Evolutionary conservation across 2,888 invertebrate species (phyloP).

Genomic region (Oscheius sp.): DNA sequence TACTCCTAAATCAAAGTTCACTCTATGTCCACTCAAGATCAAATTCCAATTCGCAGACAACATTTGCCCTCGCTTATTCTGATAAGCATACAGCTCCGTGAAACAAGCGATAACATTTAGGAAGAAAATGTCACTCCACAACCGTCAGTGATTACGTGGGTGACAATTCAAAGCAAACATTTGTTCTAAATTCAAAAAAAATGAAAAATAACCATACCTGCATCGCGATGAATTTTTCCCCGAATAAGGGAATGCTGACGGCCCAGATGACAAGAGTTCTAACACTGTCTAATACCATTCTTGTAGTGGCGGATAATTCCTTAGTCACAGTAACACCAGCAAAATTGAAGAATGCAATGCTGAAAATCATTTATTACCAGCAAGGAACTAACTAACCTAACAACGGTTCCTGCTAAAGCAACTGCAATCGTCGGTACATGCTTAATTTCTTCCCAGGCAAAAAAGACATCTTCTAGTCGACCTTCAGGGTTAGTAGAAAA

Average conservation of each 20-base stretch:
- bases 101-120: background rate
- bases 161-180: too few species aligned
- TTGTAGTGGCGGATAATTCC: conserved; percentile 89
- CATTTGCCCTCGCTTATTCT: background rate
- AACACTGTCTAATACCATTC: conserved; percentile 89
- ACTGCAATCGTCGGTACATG: conserved; percentile 79
- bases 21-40: background rate
- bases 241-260: conserved; percentile 82
- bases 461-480: conserved; percentile 79
- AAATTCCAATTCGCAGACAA: background rate
- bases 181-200: background rate
- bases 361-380: conserved; percentile 76
- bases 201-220: conserved; percentile 64
- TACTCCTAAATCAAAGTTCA: too few species aligned
- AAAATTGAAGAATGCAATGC: conserved; percentile 93
- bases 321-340: conserved; percentile 91
- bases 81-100: background rate
- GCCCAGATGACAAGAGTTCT: conserved; percentile 91
- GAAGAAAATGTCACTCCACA: too few species aligned
- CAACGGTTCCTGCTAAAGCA: conserved; percentile 79
- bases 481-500: conserved; percentile 82
- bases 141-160: too few species aligned
- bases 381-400: conserved; percentile 49
- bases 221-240: conserved; percentile 81
- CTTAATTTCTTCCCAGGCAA: conserved; percentile 86